Percentiles rank a stretch among this genome's conserved stretches.
phyloP scores from a whole-genome alignment of 2,113 vertebrate genomes.

The Axis porcinus region DNA sequence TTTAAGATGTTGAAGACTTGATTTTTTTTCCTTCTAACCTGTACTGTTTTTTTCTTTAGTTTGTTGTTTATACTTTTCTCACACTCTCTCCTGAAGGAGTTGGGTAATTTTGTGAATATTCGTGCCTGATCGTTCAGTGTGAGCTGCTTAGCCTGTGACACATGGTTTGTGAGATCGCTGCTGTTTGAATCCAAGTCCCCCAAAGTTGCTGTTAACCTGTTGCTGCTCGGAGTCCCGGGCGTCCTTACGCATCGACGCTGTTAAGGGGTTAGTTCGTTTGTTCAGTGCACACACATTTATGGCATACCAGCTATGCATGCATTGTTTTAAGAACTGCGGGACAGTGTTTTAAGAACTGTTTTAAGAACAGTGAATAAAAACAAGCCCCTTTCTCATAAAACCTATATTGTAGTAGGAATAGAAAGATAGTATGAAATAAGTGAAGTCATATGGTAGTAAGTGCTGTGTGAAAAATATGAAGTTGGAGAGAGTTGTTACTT shows the following conservation, averaged over 20 bases:
- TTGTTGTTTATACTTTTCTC: neutral
- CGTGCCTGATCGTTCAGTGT: neutral
- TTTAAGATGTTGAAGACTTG: neutral
- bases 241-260: neutral
- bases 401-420: neutral
- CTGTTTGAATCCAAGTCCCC: neutral
- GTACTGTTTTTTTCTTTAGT: neutral
- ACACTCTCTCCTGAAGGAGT: neutral
- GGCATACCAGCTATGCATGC: neutral
- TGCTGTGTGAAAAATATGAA: neutral
- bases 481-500: neutral
- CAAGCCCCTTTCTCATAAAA: neutral
- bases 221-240: neutral
- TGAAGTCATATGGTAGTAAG: neutral
- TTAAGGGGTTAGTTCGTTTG: neutral
- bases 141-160: neutral
- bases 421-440: neutral
- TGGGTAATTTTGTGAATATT: neutral
- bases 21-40: neutral
- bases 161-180: neutral
- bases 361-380: neutral
- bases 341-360: neutral
- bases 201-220: neutral
- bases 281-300: neutral
- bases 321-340: neutral